phyloP scores from a whole-genome alignment of 2,113 vertebrate genomes.

The Epinephelus lanceolatus region DNA sequence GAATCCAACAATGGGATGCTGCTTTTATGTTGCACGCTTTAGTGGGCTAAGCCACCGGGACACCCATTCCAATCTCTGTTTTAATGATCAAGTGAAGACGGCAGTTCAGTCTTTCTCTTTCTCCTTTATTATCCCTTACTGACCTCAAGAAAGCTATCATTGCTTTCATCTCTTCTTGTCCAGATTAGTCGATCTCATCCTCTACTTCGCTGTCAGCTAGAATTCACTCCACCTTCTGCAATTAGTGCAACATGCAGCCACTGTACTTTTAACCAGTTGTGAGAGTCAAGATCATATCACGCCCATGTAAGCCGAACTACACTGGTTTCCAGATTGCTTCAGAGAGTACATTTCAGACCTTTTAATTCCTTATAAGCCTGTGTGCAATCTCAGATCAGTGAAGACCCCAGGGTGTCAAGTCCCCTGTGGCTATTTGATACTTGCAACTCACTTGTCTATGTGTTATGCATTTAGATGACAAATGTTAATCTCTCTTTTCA shows the following conservation, averaged over 20 bases:
- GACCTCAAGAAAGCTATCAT: constrained; percentile 55
- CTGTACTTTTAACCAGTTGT: constrained; percentile 20
- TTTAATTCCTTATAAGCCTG: constrained; percentile 33
- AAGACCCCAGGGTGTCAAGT: constrained; percentile 6
- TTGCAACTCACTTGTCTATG: background rate
- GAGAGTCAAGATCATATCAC: constrained; percentile 16
- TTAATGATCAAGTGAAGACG: constrained; percentile 67
- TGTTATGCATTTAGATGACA: background rate
- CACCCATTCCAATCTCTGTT: constrained; percentile 44
- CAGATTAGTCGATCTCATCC: constrained; percentile 50
- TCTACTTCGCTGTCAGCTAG: constrained; percentile 1
- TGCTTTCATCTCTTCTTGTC: constrained; percentile 64
- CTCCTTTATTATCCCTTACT: constrained; percentile 60
- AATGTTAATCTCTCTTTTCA: background rate
- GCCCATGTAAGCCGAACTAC: constrained; percentile 7
- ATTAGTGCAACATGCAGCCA: constrained; percentile 46
- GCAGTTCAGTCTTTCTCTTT: constrained; percentile 34
- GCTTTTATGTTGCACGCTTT: constrained; percentile 46
- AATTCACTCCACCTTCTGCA: constrained; percentile 33
- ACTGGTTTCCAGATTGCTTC: background rate
- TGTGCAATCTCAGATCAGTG: constrained; percentile 21
- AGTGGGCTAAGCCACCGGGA: constrained; percentile 52
- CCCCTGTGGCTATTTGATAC: too few relatives aligned
- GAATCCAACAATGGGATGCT: constrained; percentile 22
- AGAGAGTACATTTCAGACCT: constrained; percentile 13